phyloP scores from a whole-genome alignment of 2,113 vertebrate genomes.

The Dunckerocampus dactyliophorus region DNA sequence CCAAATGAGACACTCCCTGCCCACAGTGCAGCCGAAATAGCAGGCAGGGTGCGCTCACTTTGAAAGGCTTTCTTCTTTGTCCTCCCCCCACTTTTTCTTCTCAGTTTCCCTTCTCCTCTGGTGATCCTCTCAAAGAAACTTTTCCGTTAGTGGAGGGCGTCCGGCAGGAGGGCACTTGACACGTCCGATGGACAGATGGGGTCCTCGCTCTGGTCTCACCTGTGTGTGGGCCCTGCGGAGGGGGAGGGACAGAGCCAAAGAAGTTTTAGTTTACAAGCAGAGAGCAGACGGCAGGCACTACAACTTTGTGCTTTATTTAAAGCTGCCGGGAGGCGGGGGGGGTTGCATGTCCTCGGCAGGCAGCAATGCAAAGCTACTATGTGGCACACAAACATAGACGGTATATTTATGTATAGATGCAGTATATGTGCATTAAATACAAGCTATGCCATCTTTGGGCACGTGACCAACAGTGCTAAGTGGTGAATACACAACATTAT shows the following conservation, averaged over 20 bases:
- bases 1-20: slow-evolving; percentile 72
- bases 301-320: slow-evolving; percentile 38
- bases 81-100: slow-evolving; percentile 43
- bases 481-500: no score
- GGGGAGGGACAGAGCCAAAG: slow-evolving; percentile 27
- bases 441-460: not conserved
- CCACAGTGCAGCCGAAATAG: slow-evolving; percentile 74
- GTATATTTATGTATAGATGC: not conserved
- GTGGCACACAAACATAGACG: slow-evolving; percentile 5
- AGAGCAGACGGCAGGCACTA: slow-evolving; percentile 50
- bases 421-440: not conserved
- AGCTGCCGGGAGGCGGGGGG: slow-evolving; percentile 36
- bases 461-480: no score
- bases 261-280: slow-evolving; percentile 37
- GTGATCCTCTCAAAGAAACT: slow-evolving; percentile 50
- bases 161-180: slow-evolving; percentile 52
- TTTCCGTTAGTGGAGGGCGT: slow-evolving; percentile 32
- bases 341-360: slow-evolving; percentile 24
- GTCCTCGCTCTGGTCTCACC: slow-evolving; percentile 53
- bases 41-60: slow-evolving; percentile 58
- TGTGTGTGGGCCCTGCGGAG: slow-evolving; percentile 44
- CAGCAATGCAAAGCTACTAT: slow-evolving; percentile 21
- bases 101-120: slow-evolving; percentile 35
- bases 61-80: slow-evolving; percentile 54
- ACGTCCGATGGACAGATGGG: slow-evolving; percentile 45